Percentiles rank a stretch among this genome's conserved stretches.
Conservation (phyloP, 2,113 vertebrate genomes). For the Columba janthina region DNA sequence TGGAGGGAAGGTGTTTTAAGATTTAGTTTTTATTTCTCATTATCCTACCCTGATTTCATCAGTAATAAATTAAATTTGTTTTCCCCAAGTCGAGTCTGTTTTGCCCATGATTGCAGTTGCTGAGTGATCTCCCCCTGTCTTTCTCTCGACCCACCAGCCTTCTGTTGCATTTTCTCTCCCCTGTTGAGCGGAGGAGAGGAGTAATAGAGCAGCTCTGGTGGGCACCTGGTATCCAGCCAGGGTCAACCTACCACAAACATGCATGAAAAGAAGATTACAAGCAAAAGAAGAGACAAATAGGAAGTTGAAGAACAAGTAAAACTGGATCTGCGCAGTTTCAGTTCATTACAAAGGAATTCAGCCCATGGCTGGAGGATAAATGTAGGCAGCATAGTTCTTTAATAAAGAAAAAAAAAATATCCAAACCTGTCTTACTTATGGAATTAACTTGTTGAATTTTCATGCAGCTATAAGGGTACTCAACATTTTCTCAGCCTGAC, state of each 20-base stretch:
- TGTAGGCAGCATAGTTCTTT: not conserved
- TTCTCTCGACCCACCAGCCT: no score
- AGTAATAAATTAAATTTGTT: no score
- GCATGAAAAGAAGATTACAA: not conserved
- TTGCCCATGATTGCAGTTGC: no score
- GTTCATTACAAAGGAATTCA: constrained; percentile 62
- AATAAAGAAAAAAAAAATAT: not conserved
- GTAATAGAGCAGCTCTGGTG: no score
- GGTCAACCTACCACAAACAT: not conserved
- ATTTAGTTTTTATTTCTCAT: no score
- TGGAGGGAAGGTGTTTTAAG: no score
- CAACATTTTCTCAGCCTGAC: not conserved
- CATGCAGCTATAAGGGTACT: not conserved
- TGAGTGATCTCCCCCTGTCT: no score
- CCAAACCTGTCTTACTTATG: not conserved
- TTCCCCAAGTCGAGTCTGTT: no score
- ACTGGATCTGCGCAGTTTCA: constrained; percentile 41
- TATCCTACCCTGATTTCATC: no score
- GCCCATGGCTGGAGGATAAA: constrained; percentile 23
- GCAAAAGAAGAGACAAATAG: constrained; percentile 15
- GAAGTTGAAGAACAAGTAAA: constrained; percentile 54
- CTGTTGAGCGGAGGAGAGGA: no score
- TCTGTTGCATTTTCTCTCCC: no score
- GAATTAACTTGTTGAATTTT: constrained; percentile 34
- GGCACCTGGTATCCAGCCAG: no score